These are phyloP conservation scores for Amphimallon solstitiale DNA, from an alignment of 2,888 invertebrate genomes.

Conservation along the genomic window DNA sequence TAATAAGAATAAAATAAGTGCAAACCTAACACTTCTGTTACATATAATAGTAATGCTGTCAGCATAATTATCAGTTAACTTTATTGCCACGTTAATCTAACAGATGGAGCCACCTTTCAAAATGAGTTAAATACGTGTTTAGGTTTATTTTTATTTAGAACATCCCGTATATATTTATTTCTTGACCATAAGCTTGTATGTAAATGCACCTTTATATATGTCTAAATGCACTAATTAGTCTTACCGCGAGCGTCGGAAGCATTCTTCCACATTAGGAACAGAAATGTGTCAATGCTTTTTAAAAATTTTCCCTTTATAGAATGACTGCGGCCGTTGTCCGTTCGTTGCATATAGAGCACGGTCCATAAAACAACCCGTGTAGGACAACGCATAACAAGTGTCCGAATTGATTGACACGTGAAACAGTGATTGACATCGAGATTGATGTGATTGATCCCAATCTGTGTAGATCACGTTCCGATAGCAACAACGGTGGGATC, in stretches of 20 bases:
- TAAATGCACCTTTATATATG: too few relatives aligned
- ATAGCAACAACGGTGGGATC: slow-evolving; percentile 2
- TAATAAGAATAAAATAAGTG: too few relatives aligned
- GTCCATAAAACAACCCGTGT: slow-evolving; percentile 60
- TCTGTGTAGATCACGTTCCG: slow-evolving; percentile 62
- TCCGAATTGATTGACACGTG: slow-evolving; percentile 64
- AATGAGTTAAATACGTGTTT: too few relatives aligned
- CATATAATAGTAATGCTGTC: too few relatives aligned
- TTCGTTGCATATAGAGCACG: slow-evolving; percentile 36
- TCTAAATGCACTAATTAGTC: neutral
- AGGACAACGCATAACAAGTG: slow-evolving; percentile 62
- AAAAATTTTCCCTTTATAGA: neutral
- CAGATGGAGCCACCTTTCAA: too few relatives aligned
- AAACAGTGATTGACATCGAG: slow-evolving; percentile 63
- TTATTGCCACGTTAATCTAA: too few relatives aligned
- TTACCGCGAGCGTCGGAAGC: slow-evolving; percentile 6
- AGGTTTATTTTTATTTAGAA: too few relatives aligned
- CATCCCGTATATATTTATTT: too few relatives aligned
- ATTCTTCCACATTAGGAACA: slow-evolving; percentile 21
- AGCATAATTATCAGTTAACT: too few relatives aligned
- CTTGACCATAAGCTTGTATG: too few relatives aligned
- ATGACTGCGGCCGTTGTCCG: slow-evolving; percentile 3
- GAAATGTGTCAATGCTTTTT: slow-evolving; percentile 13
- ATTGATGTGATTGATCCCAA: slow-evolving; percentile 64
- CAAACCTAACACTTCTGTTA: too few relatives aligned